phyloP scores from a whole-genome alignment of 1,140 invertebrate genomes.

The Paraescarpia echinospica region DNA sequence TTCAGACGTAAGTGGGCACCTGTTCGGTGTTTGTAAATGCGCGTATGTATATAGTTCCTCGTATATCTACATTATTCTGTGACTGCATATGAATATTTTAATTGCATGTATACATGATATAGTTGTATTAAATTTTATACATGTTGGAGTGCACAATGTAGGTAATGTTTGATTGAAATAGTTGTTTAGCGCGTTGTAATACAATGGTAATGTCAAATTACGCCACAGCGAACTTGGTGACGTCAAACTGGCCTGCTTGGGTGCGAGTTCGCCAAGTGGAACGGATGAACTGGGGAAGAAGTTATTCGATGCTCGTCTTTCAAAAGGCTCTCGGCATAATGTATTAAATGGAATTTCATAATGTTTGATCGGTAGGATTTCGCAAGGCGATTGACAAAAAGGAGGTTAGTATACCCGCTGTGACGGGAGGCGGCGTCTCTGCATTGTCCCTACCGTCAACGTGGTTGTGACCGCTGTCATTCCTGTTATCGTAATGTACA shows the following conservation, averaged over 20 bases:
- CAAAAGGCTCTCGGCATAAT: neutral
- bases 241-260: neutral
- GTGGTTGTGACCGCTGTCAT: neutral
- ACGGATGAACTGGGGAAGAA: conserved; percentile 15
- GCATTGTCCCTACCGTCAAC: neutral
- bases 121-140: neutral
- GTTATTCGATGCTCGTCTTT: neutral
- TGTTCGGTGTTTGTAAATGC: neutral
- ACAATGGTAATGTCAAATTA: neutral
- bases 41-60: neutral
- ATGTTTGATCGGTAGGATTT: conserved; percentile 14
- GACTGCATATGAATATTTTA: neutral
- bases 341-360: neutral
- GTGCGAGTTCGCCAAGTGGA: neutral
- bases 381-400: conserved; percentile 11
- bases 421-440: neutral
- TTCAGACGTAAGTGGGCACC: conserved; percentile 3
- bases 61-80: neutral
- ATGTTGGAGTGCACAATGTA: neutral
- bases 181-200: neutral
- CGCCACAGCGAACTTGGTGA: neutral
- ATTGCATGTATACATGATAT: neutral
- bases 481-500: no score
- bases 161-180: neutral
- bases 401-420: neutral